These are phyloP conservation scores for Chroicocephalus ridibundus DNA, from an alignment of 2,113 vertebrate genomes.

Conservation along the genomic window DNA sequence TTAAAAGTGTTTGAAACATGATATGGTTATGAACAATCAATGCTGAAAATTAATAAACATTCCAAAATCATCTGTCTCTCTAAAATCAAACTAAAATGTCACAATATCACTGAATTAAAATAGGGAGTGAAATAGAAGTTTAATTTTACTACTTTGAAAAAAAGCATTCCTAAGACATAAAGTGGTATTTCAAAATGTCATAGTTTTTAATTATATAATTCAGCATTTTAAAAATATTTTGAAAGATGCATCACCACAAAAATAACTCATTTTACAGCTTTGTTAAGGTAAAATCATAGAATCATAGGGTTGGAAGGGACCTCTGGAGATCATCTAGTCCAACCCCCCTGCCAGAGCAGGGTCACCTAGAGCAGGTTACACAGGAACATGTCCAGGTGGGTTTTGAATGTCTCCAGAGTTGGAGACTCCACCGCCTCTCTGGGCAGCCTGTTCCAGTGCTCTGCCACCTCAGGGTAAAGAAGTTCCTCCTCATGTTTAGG, in stretches of 20 bases:
- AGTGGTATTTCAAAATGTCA: not conserved
- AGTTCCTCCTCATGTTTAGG: no score
- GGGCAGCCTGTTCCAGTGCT: no score
- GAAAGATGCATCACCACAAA: not conserved
- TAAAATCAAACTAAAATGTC: not conserved
- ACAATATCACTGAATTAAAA: not conserved
- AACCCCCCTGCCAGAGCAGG: no score
- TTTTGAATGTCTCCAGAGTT: no score
- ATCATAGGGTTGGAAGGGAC: no score
- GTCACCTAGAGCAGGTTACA: no score
- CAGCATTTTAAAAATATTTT: not conserved
- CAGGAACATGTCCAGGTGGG: no score
- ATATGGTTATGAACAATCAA: not conserved
- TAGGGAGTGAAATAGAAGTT: not conserved
- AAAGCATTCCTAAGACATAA: not conserved
- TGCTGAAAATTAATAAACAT: not conserved
- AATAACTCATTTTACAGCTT: not conserved
- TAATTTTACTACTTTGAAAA: not conserved
- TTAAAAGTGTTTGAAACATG: not conserved
- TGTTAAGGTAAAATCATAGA: not conserved
- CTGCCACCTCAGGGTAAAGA: no score
- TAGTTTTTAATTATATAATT: not conserved
- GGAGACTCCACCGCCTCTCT: no score
- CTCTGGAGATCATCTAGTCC: no score
- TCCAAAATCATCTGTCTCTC: not conserved